A percentile compares a stretch with the other conserved stretches of the same genome.
Evolutionary conservation across 1,140 invertebrate species (phyloP).

Genomic region (Macrocentrus cingulum): DNA sequence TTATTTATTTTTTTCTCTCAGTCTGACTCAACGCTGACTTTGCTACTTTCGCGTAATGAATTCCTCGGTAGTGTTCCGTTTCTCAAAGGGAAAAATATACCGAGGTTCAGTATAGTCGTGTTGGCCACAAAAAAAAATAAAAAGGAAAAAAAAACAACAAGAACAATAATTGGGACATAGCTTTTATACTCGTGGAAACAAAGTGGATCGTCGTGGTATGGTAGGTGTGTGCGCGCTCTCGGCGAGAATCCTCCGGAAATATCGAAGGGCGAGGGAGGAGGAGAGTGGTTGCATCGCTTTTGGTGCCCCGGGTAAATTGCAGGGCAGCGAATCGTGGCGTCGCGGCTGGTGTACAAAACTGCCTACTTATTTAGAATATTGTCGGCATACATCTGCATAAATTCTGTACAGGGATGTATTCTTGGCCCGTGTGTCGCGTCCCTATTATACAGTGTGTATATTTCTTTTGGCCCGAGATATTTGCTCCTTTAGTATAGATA

Average conservation of each 20-base stretch:
- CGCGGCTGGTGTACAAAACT: constrained; percentile 26
- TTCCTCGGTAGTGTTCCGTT: constrained; percentile 24
- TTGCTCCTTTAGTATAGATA: no score
- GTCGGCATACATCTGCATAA: constrained; percentile 60
- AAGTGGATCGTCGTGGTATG: constrained; percentile 5
- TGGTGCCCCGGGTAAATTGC: constrained; percentile 19
- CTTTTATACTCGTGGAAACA: constrained; percentile 21
- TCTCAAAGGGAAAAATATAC: constrained; percentile 29
- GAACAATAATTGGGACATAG: constrained; percentile 29
- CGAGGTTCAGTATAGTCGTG: background rate
- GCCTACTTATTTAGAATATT: constrained; percentile 61
- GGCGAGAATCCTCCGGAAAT: background rate
- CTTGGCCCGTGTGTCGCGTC: constrained; percentile 37
- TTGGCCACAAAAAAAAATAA: constrained; percentile 2
- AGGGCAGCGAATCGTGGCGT: constrained; percentile 24
- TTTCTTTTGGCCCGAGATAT: constrained; percentile 34
- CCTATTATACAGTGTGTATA: constrained; percentile 39
- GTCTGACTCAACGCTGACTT: background rate
- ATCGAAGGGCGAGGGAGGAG: background rate
- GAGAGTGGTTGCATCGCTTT: background rate
- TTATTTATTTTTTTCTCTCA: background rate
- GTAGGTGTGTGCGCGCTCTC: background rate
- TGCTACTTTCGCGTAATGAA: constrained; percentile 24
- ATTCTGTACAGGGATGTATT: constrained; percentile 54
- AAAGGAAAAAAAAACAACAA: background rate